Evolutionary conservation across 2,797 vertebrate species (phyloP).

Genomic region (Sebastes dallii): DNA sequence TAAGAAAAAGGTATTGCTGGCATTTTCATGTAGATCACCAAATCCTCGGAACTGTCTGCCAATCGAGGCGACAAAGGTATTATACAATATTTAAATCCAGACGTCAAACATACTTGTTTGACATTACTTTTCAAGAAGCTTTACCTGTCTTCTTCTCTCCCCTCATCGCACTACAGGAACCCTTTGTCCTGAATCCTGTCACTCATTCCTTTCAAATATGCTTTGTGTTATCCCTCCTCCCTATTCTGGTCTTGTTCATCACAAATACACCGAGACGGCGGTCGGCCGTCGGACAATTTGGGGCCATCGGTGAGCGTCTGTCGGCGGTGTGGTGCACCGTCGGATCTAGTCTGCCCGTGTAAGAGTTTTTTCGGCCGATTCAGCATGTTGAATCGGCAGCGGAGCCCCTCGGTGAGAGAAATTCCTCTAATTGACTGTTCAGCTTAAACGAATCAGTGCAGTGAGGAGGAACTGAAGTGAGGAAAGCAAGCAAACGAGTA

Average conservation of each 20-base stretch:
- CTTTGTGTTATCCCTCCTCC: background rate
- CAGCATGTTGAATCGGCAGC: background rate
- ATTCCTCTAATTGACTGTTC: too few relatives aligned
- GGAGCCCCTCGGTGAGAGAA: too few relatives aligned
- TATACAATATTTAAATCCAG: slow-evolving; percentile 10
- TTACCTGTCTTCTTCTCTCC: background rate
- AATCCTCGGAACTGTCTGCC: background rate
- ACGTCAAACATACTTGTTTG: background rate
- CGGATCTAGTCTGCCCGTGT: too few relatives aligned
- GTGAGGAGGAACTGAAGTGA: too few relatives aligned
- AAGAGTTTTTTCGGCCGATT: too few relatives aligned
- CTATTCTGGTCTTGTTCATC: background rate
- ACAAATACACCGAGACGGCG: background rate
- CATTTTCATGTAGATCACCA: background rate
- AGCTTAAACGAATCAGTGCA: too few relatives aligned
- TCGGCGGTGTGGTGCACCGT: too few relatives aligned
- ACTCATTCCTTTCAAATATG: background rate
- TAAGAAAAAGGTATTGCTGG: background rate
- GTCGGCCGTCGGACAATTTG: too few relatives aligned
- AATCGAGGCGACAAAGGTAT: background rate
- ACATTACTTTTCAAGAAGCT: background rate
- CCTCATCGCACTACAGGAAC: background rate
- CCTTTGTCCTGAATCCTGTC: background rate
- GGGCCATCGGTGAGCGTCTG: too few relatives aligned
- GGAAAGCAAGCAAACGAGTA: too few relatives aligned